Conservation (phyloP, 2,888 invertebrate genomes). For the Pasiphila rectangulata region DNA sequence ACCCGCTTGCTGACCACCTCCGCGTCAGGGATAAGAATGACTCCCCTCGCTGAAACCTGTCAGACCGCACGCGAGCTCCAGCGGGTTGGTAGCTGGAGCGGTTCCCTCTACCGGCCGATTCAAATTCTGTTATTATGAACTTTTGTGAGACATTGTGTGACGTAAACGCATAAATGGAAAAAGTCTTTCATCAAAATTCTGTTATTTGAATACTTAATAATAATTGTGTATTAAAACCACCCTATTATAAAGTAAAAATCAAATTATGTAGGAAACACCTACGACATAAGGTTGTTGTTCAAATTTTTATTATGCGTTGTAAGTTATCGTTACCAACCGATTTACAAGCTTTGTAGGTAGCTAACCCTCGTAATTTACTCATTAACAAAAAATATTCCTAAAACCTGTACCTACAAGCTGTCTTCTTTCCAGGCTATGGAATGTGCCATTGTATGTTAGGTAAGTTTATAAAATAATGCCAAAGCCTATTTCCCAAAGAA, state of each 20-base stretch:
- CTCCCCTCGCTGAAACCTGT: conserved; percentile 17
- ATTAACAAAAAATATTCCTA: too few species aligned
- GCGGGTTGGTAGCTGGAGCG: conserved; percentile 4
- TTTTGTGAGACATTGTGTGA: conserved; percentile 10
- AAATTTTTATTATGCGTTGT: too few species aligned
- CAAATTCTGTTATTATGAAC: conserved; percentile 15
- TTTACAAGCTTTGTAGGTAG: too few species aligned
- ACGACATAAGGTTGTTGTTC: too few species aligned
- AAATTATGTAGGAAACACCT: too few species aligned
- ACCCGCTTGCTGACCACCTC: conserved; percentile 61
- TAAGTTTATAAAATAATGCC: not conserved
- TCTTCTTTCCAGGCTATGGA: too few species aligned
- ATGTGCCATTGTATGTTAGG: not conserved
- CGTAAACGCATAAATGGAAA: not conserved
- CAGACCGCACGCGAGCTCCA: conserved; percentile 9
- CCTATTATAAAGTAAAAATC: too few species aligned
- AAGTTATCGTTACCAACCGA: too few species aligned
- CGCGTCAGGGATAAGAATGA: conserved; percentile 53
- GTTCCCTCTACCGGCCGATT: conserved; percentile 6
- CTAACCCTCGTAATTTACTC: too few species aligned
- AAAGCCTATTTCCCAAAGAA: conserved; percentile 1
- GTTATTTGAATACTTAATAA: not conserved
- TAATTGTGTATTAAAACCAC: too few species aligned
- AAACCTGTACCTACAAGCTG: too few species aligned
- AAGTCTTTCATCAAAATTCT: not conserved